phyloP scores from a whole-genome alignment of 2,113 vertebrate genomes.

The Rhineura floridana region DNA sequence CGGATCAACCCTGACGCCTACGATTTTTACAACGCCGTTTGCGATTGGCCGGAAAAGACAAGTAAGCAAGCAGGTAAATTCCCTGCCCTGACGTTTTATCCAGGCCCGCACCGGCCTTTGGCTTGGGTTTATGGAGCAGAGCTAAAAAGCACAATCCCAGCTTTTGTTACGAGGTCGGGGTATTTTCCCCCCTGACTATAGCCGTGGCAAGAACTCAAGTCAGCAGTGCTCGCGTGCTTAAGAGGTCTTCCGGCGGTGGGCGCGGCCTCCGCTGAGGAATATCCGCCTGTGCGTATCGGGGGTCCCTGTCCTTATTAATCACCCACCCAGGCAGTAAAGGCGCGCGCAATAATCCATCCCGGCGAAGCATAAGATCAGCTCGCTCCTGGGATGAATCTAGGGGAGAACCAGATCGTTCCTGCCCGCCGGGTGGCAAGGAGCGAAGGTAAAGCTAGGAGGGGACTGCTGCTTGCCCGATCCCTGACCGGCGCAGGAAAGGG shows the following conservation, averaged over 20 bases:
- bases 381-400: not conserved
- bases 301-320: not conserved
- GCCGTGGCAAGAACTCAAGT: not conserved
- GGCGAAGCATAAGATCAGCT: not conserved
- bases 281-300: not conserved
- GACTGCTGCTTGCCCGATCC: not conserved
- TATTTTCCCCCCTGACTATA: too few species aligned
- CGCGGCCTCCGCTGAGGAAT: not conserved
- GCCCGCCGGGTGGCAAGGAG: not conserved
- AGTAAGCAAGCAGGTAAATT: too few species aligned
- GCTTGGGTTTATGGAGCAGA: too few species aligned
- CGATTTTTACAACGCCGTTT: not conserved
- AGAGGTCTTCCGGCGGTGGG: too few species aligned
- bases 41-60: not conserved
- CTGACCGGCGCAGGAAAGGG: not conserved
- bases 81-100: not conserved
- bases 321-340: not conserved
- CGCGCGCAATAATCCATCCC: not conserved
- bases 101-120: not conserved
- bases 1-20: not conserved
- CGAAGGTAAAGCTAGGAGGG: accelerated
- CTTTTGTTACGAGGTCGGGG: not conserved
- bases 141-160: not conserved
- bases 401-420: not conserved
- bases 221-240: not conserved